Percentiles rank a stretch among this genome's conserved stretches.
These are phyloP conservation scores for Pavo muticus DNA, from an alignment of 2,113 vertebrate genomes.

Conservation along the genomic window DNA sequence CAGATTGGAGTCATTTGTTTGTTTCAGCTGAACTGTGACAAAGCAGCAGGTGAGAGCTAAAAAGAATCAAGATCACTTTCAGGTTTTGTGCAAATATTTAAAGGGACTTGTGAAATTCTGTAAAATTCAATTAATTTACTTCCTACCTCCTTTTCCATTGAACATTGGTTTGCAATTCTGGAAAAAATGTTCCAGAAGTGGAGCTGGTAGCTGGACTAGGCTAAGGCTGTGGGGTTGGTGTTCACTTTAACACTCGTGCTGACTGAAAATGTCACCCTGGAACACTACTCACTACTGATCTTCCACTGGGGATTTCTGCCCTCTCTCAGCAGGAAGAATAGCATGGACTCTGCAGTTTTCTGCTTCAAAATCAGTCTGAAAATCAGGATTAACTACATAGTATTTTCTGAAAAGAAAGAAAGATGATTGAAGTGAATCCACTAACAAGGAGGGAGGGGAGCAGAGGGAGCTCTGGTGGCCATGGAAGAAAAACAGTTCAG, in stretches of 20 bases:
- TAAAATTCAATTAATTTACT: conserved; percentile 52
- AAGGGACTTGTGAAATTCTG: background rate
- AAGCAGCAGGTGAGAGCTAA: conserved; percentile 42
- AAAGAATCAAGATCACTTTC: conserved; percentile 14
- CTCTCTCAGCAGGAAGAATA: background rate
- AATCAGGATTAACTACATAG: background rate
- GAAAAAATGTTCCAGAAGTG: background rate
- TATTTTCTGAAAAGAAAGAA: background rate
- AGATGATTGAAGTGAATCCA: background rate
- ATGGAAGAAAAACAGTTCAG: background rate
- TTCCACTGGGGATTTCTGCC: background rate
- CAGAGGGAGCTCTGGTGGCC: background rate
- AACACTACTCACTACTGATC: background rate
- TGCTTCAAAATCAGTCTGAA: background rate
- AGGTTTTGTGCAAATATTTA: conserved; percentile 37
- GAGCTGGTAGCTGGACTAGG: background rate
- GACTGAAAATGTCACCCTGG: background rate
- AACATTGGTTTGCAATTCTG: background rate
- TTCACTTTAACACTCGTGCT: background rate
- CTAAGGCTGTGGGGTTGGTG: background rate
- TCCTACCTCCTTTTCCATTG: background rate
- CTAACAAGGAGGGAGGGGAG: background rate
- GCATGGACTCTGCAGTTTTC: background rate
- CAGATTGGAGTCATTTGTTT: conserved; percentile 34
- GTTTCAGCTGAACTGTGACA: conserved; percentile 32